These are phyloP conservation scores for Nematostella vectensis DNA, from an alignment of 92 coral and sea anemone species.

Conservation along the genomic window DNA sequence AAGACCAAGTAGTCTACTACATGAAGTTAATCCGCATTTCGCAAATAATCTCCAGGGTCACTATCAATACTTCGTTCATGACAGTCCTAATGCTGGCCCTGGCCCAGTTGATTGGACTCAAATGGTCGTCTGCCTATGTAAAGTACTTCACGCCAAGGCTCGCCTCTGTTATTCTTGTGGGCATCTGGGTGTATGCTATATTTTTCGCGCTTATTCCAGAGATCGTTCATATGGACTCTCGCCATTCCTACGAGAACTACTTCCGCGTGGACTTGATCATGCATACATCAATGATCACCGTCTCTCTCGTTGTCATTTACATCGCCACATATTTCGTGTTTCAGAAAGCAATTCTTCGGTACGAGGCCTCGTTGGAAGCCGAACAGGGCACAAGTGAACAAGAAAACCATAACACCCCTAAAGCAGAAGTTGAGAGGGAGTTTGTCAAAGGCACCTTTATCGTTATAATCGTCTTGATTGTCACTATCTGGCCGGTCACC, in stretches of 20 bases:
- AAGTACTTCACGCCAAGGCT: slow-evolving; percentile 17
- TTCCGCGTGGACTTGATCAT: slow-evolving; percentile 35
- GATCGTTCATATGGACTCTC: slow-evolving; percentile 20
- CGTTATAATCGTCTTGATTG: slow-evolving; percentile 34
- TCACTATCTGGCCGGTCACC: slow-evolving; percentile 59
- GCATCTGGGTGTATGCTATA: slow-evolving; percentile 54
- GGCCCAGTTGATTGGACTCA: slow-evolving; percentile 45
- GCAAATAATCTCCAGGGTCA: slow-evolving; percentile 38
- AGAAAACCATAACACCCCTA: neutral
- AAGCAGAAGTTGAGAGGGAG: slow-evolving; percentile 49
- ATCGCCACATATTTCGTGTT: slow-evolving; percentile 41
- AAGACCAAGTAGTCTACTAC: neutral
- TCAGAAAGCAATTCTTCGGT: slow-evolving; percentile 26
- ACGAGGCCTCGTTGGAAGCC: slow-evolving; percentile 6
- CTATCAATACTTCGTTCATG: slow-evolving; percentile 58
- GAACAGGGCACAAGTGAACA: neutral
- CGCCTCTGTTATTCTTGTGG: slow-evolving; percentile 27
- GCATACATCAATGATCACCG: slow-evolving; percentile 44
- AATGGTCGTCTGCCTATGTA: slow-evolving; percentile 34
- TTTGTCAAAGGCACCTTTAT: slow-evolving; percentile 47
- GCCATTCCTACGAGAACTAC: slow-evolving; percentile 4
- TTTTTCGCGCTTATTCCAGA: slow-evolving; percentile 67
- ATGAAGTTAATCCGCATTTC: slow-evolving; percentile 19
- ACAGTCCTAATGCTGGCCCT: slow-evolving; percentile 50
- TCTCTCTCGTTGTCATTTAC: slow-evolving; percentile 43